Evolutionary conservation across 2,888 invertebrate genomes (phyloP).

Genomic region (Frankliniella intonsa): DNA sequence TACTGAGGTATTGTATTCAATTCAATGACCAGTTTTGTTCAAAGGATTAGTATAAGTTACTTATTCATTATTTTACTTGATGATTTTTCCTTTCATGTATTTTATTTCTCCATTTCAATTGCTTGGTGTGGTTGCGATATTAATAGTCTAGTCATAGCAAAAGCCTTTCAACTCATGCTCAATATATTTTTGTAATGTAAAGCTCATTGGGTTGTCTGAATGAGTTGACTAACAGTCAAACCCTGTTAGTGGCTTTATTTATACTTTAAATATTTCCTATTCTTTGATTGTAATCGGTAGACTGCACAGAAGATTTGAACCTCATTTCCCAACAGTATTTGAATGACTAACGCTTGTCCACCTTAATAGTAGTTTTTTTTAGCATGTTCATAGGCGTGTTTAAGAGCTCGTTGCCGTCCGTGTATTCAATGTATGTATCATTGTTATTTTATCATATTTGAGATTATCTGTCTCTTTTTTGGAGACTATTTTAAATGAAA

Average conservation of each 20-base stretch:
- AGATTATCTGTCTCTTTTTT: neutral
- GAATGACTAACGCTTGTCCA: too few relatives aligned
- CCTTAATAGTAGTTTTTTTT: neutral
- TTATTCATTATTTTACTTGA: too few relatives aligned
- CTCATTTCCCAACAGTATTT: too few relatives aligned
- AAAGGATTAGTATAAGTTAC: too few relatives aligned
- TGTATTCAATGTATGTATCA: neutral
- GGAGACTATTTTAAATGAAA: too few relatives aligned
- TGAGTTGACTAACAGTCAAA: neutral
- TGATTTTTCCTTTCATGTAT: too few relatives aligned
- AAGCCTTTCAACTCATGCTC: neutral
- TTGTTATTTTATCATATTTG: neutral
- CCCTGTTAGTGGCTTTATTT: neutral
- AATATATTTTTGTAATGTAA: neutral
- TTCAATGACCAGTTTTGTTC: too few relatives aligned
- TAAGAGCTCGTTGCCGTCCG: neutral
- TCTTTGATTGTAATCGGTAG: neutral
- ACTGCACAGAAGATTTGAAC: too few relatives aligned
- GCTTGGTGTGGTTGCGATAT: neutral
- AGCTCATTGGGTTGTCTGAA: neutral
- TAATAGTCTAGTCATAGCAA: neutral
- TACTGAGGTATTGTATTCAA: too few relatives aligned
- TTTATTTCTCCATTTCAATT: neutral
- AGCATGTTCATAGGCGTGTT: neutral
- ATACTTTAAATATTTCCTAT: neutral